Evolutionary conservation across 2,888 invertebrate species (phyloP), one percentile per base, ranked within the genome.

Genomic region (Andrena minutula): DNA sequence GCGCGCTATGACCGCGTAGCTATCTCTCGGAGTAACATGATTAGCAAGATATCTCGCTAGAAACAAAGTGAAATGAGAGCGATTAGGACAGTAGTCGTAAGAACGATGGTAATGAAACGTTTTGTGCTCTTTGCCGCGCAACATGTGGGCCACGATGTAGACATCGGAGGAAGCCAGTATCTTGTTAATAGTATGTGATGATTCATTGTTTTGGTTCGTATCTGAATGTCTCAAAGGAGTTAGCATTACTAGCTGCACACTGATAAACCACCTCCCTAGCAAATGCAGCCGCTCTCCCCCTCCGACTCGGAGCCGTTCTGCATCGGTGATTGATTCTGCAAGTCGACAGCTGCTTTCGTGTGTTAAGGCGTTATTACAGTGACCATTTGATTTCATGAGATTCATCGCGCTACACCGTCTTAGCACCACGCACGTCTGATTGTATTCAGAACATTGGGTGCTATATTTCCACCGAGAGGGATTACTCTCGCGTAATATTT

Each of bases 241-340:
- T 83, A 83, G 79, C 79, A 83, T 72, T 82, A 66, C 82, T 82
- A 84, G 83, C 78, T 69, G 86, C 86, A 83, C 75, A 70, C 73
- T 71, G 75, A 82, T 53, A 76, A 86, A 87, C 77, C 86, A 78
- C 83, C 91, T 87, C 88, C 90, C 92, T 93, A 97, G 95, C 97
- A 97, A 95, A 97, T 97, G 94, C 97, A 97, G 93, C 97, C 97
- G 90, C 97, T 96, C 94, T 97, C 97, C 90, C 97, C 96, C 94
- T 97, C 97, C 93, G 96, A 96, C 94, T 97, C 97, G 93, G 96
- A 96, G 94, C 97, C 97, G 89, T 96, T 96, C 94, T 97, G 96
- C 95, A 97, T 96, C 91, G 97, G 96, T 88, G 96, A 96, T 94
- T 97, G 97, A 89, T 97, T 97, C 95, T 97, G 97, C 90, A 97